Conservation (phyloP, 2,888 invertebrate genomes). For the Erpobdella octoculata region DNA sequence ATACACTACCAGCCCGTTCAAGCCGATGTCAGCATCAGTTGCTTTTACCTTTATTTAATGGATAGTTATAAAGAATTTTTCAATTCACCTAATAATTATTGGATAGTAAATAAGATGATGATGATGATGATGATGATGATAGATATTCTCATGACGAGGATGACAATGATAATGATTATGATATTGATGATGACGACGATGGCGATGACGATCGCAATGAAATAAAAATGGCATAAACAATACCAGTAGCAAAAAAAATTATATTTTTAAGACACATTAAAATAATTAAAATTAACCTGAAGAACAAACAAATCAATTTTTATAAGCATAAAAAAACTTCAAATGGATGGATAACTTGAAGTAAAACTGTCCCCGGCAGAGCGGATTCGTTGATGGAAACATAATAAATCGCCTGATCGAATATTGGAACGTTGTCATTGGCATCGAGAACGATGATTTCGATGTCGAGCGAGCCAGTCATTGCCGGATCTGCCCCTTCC, state of each 20-base stretch:
- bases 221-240: no score
- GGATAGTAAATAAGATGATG: no score
- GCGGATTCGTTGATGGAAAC: slow-evolving; percentile 13
- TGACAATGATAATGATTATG: no score
- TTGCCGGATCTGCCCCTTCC: slow-evolving; percentile 26
- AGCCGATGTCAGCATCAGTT: slow-evolving; percentile 36
- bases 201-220: no score
- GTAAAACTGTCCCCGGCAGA: background rate
- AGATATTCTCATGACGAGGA: no score
- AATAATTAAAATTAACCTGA: background rate
- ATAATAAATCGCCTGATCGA: background rate
- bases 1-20: slow-evolving; percentile 36
- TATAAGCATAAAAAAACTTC: background rate
- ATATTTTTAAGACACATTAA: background rate
- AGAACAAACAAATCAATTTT: background rate
- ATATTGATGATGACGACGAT: no score
- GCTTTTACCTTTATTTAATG: slow-evolving; percentile 32
- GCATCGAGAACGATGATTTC: slow-evolving; percentile 31
- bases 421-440: slow-evolving; percentile 21
- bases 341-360: background rate
- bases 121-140: no score
- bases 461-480: slow-evolving; percentile 34
- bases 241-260: no score
- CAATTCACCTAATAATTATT: background rate
- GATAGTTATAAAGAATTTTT: background rate